Evolutionary conservation across 2,113 vertebrate species (phyloP), one percentile per base, ranked within the genome.

Genomic region (Tautogolabrus adspersus): DNA sequence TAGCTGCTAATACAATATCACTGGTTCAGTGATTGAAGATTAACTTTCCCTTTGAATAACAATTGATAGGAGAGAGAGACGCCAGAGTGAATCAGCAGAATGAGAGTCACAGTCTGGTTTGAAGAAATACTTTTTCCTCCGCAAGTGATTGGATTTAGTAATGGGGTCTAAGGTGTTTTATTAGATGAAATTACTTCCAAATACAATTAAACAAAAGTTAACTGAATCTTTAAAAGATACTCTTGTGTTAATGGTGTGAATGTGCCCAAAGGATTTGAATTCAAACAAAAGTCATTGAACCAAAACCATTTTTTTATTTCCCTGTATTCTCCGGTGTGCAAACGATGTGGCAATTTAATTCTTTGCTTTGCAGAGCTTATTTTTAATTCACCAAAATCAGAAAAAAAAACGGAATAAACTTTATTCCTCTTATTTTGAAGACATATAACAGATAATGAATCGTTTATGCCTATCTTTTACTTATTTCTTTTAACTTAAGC

Each of bases 111-210:
- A 42, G 70, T 58, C 73, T 72, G 71, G 81, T 87, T 86, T 79
- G 83, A 87, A 84, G 75, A 84, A 89, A 87, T 73, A 81, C 80
- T 72, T 76, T 79, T 69, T 83, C 67, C 21, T 77, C 72, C 15
- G 47, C 73, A 82, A 81, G 75, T 87, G 83, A 91, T 89, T 90
- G 87, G 82, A 83, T 89, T 90, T 64, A 46, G 71, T 90, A 91
- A 91, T 90, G 85, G 89, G 79, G 83, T 90, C 80, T 89, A 75
- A 87, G 85, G 88, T 91, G 87, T 90, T 90, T 82, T 89, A 90
- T 86, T 61, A 81, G 84, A 90, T 84, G 57, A 73, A 87, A 90
- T 89, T 85, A 82, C 80, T 83, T 79, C 77, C 87, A 89, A 87
- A 90, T 87, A 88, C 83, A 88, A 87, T 91, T 90, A 91, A 87